Evolutionary conservation across 2,888 invertebrate genomes (phyloP), one percentile per base, ranked within the genome.

Genomic region (Bembecia ichneumoniformis): DNA sequence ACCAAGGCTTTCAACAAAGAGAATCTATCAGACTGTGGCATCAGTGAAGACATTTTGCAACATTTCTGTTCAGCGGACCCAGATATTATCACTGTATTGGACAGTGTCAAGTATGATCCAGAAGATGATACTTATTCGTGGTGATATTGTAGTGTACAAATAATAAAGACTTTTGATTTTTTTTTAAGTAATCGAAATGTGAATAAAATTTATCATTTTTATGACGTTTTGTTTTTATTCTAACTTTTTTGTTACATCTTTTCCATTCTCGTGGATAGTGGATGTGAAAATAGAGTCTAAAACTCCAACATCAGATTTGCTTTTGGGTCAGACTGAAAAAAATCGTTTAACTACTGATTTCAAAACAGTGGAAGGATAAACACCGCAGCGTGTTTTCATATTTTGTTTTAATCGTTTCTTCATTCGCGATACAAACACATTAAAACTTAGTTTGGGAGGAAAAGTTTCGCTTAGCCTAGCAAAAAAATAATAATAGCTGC

Each of bases 11-110:
- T 96, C 78, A 92, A 92, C 47, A 91, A 93, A 64, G 94, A 95
- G 76, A 96, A 95, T 77, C 88, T 96, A n/a, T 93, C 93, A 0
- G 96, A 96, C 73, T 96, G 96, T 69, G 96, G 96, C 4, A 86
- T 96, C 34, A 90, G 82, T 55, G 77, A 89, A 5, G 81, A 83
- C 17, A 82, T 92, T 66, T 74, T 94, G n/a, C 88, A 90, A 58
- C 87, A 89, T 52, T 92, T 94, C 74, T 93, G 93, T 66, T 88
- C 88, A 0, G 68, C 89, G 1, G 89, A 92, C 64, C 78, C 87
- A 0, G 66, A 69, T 13, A 61, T 82, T 7, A 80, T 92, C 13
- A 77, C 84, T 57, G 76, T 88, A 46, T 68, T 92, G 28, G 93
- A 93, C 62, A 91, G 91, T 66, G 77, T 93, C 34, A 92, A 91